These are phyloP conservation scores for Antigone vipio DNA, from an alignment of 2,113 vertebrate species.

Conservation along the genomic window DNA sequence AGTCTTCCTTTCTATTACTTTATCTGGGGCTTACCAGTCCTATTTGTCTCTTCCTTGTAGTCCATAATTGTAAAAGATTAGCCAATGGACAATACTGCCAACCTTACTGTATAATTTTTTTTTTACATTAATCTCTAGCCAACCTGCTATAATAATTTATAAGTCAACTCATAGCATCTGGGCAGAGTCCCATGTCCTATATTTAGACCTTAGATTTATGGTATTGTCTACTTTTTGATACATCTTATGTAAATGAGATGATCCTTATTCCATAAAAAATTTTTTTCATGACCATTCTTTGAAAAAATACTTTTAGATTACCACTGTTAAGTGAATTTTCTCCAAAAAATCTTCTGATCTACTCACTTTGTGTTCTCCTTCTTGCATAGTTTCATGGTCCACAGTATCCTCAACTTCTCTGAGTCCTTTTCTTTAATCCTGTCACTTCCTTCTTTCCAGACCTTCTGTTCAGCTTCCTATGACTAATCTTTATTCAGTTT, in stretches of 20 bases:
- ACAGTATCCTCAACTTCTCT: not conserved
- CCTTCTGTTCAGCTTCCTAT: not conserved
- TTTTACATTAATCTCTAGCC: not conserved
- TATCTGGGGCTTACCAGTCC: not conserved
- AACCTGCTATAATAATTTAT: not conserved
- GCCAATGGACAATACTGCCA: not conserved
- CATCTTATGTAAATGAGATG: not conserved
- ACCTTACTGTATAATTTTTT: not conserved
- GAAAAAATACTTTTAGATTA: not conserved
- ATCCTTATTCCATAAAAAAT: not conserved
- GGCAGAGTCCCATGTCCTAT: not conserved
- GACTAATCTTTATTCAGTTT: not conserved
- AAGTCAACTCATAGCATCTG: not conserved
- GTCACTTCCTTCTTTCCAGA: not conserved
- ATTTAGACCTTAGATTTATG: not conserved
- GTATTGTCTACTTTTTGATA: not conserved
- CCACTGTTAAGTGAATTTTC: not conserved
- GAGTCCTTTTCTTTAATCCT: not conserved
- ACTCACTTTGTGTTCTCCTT: not conserved
- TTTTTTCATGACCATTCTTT: not conserved
- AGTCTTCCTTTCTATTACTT: not conserved
- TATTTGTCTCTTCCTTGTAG: not conserved
- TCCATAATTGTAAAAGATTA: not conserved
- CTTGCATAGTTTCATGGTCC: not conserved
- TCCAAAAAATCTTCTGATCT: fast-evolving